Evolutionary conservation across 2,797 vertebrate genomes (phyloP), one percentile per base, ranked within the genome.

Genomic region (Parauchenoglanis ngamensis): DNA sequence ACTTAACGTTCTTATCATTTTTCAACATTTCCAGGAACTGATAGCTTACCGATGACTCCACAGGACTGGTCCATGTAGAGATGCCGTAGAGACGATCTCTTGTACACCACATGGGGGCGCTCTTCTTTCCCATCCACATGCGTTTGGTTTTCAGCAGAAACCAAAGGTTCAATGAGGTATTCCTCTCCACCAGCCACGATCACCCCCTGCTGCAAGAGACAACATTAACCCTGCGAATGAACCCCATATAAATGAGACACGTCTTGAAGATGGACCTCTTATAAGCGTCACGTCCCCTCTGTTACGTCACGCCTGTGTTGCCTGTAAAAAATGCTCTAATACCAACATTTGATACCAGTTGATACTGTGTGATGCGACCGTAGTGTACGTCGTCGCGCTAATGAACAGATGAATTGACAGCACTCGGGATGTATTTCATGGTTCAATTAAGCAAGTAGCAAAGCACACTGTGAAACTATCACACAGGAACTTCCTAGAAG

Each of bases 41-140:
- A 63, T 7, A 23, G 23, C 77, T 94, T 96, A 99, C 98, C 98
- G 92, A 97, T 95, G 91, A 99, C 98, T 49, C 98, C 98, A 68
- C 98, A 99, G 91, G 98, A 98, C 78, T 97, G 96, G 73, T 99
- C 98, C 95, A 99, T 97, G 94, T 99, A 97, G 63, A 97, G 97
- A 92, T 97, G 96, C 90, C 97, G 97, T 79, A 99, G 95, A 35
- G 98, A 99, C 0, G 98, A 99, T 7, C 98, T 95, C 91, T 99
- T 99, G 94, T 99, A 99, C 49, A 99, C 97, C 87, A 99, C 98
- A 85, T 99, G 98, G 88, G 98, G 98, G 91, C 96, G 98, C 89
- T 96, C 97, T 90, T 95, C 97, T 88, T 94, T 94, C 92, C 96
- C 95, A 0, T 93, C 94, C 83, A 91, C 94, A 8, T 84, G 52